phyloP scores from a whole-genome alignment of 2,888 invertebrate species.

The Mystacides longicornis region DNA sequence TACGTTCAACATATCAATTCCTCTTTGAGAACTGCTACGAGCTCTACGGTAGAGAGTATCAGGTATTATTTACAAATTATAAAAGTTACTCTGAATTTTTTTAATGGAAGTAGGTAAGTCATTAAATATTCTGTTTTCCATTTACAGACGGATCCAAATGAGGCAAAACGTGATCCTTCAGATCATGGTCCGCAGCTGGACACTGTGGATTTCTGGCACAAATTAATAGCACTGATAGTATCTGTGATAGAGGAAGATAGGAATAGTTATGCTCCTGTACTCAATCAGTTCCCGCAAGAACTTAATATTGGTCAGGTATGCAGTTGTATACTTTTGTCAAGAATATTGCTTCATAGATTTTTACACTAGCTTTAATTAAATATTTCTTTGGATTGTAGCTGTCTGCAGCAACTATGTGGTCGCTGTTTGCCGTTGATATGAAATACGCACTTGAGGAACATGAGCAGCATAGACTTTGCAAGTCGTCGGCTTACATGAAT shows the following conservation, averaged over 20 bases:
- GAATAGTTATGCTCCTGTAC: conserved; percentile 94
- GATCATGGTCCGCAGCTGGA: conserved; percentile 81
- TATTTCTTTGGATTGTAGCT: conserved; percentile 50
- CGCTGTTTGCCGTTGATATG: conserved; percentile 92
- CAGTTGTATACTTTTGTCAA: background rate
- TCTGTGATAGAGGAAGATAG: conserved; percentile 99
- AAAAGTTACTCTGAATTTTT: background rate
- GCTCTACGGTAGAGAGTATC: conserved; percentile 88
- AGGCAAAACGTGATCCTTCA: conserved; percentile 79
- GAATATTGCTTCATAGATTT: too few species aligned
- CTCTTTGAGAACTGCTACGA: conserved; percentile 99
- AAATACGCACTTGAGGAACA: conserved; percentile 98
- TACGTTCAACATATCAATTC: conserved; percentile 98
- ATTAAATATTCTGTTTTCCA: too few species aligned
- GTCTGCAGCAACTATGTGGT: conserved; percentile 98
- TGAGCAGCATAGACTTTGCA: conserved; percentile 90
- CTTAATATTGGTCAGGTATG: conserved; percentile 90
- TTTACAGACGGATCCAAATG: conserved; percentile 75
- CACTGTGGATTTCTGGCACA: conserved; percentile 97
- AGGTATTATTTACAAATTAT: conserved; percentile 53
- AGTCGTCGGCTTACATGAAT: conserved; percentile 99
- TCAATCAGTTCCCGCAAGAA: conserved; percentile 99
- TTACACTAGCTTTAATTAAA: background rate
- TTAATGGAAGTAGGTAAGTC: too few species aligned
- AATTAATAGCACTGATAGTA: conserved; percentile 90